Evolutionary conservation across 2,888 invertebrate species (phyloP), one percentile per base, ranked within the genome.

Genomic region (Acrobasis consociella): DNA sequence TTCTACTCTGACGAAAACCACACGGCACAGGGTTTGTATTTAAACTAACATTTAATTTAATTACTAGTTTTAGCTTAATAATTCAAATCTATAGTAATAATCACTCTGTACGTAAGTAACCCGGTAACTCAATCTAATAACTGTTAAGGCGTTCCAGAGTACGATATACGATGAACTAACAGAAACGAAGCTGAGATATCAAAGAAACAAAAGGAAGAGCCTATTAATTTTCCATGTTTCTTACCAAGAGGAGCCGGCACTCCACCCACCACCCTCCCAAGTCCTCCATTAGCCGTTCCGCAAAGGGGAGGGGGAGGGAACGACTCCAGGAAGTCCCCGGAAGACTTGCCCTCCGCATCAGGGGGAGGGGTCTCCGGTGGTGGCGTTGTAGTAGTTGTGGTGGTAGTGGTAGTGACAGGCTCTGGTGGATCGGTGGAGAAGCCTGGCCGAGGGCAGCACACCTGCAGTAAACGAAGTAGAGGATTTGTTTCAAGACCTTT

Each of bases 261-360:
- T 0, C 97, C 97, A 8, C 96, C 96, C 0, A 97, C 96, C 1
- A 97, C 94, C 70, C 95, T 93, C 42, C 90, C 89, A 72, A 93
- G 93, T 0, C 93, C 76, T 0, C 87, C 87, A 67, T 94, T 93
- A 51, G 94, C 94, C 60, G 85, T 74, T 0, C 97, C 97, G 71
- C 97, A 97, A 0, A 94, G 82, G 0, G 91, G 91, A 0, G 90
- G 94, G 78, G 72, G 89, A 60, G 73, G 91, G 8, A 90, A 73
- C 0, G 69, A 68, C 0, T 70, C 15, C 67, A 89, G 66, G 78
- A 76, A 77, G 71, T 85, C 83, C 0, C 70, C 74, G 0, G 53
- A 51, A 7, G 64, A 37, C 0, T 81, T 82, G 0, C 69, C 67
- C 8, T 72, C 60, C 15, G 49, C 64, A 1, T 22, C 63, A 11